Base-by-base conservation (phyloP, 2,113 vertebrate genomes). In the Camarhynchus parvulus region DNA sequence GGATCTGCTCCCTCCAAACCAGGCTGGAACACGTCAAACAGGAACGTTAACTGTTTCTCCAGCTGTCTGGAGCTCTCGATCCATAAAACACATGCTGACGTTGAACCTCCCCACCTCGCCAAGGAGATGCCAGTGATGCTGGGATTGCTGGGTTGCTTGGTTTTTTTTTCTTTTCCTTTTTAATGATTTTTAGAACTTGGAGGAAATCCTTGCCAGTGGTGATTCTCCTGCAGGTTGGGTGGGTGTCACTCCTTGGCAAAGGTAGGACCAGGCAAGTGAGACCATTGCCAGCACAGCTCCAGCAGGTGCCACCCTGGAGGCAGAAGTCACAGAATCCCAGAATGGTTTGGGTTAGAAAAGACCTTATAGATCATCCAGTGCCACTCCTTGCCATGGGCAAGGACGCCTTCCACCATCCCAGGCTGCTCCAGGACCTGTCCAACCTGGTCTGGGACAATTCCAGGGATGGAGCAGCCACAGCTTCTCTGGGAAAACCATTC, bases 31-130 rank as follows among this genome's bases (percentile, higher is more conserved):
- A 68, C 20, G 61, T 88, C 50, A 59, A 88, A 61, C 87, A 90
- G 93, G 79, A 90, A 85, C 76, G 4, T 44, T 91, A 90, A 96
- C 84, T 92, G 8, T 77, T 95, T 95, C 92, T 88, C 87, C 93
- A 92, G 89, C 91, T 94, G 93, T 77, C 93, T 85, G 91, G 44
- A 91, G 81, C 89, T 90, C 78, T 19, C 0, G 0, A n/a, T 13
- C 94, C 83, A 44, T 94, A 79, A 92, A 95, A 62, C 53, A 58
- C 83, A 53, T n/a, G 0, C 55, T n/a, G 68, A 44, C 6, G 52
- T 61, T 69, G 16, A 41, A 83, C 33, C 47, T 83, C 64, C 24
- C 11, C 24, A 19, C 82, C 35, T 85, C 3, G 41, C 82, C 87
- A 72, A 85, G 87, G 85, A 90, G 92, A 75, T 95, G 87, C 90